A percentile compares a stretch with the other conserved stretches of the same genome.
Evolutionary conservation across 2,113 vertebrate species (phyloP).

Genomic region (Petaurus breviceps): DNA sequence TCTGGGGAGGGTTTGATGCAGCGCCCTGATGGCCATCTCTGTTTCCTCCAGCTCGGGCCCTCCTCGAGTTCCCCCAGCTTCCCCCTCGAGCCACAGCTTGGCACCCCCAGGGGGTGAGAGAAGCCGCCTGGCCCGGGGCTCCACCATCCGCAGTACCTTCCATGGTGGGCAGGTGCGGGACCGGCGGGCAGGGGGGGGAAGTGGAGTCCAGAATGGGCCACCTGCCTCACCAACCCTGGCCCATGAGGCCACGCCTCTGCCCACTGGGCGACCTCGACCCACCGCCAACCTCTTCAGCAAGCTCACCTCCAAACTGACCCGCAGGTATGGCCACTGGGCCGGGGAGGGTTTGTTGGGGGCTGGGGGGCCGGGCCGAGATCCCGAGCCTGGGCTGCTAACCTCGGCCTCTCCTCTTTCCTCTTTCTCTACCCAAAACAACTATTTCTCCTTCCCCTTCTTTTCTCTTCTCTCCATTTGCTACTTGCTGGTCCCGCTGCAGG

Average conservation of each 20-base stretch:
- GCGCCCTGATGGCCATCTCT: background rate
- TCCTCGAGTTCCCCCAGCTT: slow-evolving; percentile 86
- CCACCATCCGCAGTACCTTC: slow-evolving; percentile 93
- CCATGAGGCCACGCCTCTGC: slow-evolving; percentile 88
- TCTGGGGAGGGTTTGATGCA: background rate
- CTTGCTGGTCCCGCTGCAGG: slow-evolving; percentile 81
- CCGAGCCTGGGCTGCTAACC: background rate
- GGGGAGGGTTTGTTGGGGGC: background rate
- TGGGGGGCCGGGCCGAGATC: accelerated
- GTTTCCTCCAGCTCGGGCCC: slow-evolving; percentile 81
- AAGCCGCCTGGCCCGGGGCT: slow-evolving; percentile 90
- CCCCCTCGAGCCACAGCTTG: slow-evolving; percentile 92
- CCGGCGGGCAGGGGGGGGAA: slow-evolving; percentile 87
- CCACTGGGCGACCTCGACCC: slow-evolving; percentile 89
- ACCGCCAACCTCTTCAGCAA: slow-evolving; percentile 95
- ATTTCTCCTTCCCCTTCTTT: slow-evolving; percentile 29
- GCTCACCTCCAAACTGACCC: slow-evolving; percentile 94
- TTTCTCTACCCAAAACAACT: background rate
- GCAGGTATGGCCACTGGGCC: slow-evolving; percentile 87
- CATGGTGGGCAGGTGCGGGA: slow-evolving; percentile 95
- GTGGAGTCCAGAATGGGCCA: slow-evolving; percentile 88
- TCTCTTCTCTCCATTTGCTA: slow-evolving; percentile 45
- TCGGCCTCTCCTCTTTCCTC: slow-evolving; percentile 33
- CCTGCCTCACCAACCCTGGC: slow-evolving; percentile 90
- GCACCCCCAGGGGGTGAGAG: slow-evolving; percentile 88